These are phyloP conservation scores for Micrasema longulum DNA, from an alignment of 1,140 invertebrate species.

Conservation along the genomic window DNA sequence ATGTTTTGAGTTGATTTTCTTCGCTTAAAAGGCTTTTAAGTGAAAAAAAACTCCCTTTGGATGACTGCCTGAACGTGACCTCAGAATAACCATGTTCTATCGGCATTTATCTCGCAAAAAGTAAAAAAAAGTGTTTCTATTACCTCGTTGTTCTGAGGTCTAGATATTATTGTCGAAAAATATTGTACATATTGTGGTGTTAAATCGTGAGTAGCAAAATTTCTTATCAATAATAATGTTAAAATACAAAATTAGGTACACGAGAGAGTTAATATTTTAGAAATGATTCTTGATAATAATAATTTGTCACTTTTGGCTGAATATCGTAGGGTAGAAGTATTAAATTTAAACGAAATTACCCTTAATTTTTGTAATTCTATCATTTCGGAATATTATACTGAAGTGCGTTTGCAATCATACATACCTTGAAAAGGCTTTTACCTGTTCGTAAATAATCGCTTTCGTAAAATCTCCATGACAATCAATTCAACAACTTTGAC, in stretches of 20 bases:
- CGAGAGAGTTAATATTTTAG: slow-evolving; percentile 48
- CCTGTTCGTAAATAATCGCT: not conserved
- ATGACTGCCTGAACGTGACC: slow-evolving; percentile 15
- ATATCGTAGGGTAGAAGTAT: slow-evolving; percentile 47
- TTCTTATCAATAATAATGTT: slow-evolving; percentile 53
- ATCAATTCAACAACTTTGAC: no score
- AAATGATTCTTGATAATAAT: slow-evolving; percentile 33
- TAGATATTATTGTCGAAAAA: slow-evolving; percentile 10
- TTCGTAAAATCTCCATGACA: slow-evolving; percentile 17
- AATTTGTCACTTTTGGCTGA: slow-evolving; percentile 33
- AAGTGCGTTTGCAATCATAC: slow-evolving; percentile 33
- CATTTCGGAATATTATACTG: not conserved
- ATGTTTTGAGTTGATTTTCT: slow-evolving; percentile 7
- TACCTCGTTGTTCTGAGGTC: slow-evolving; percentile 15
- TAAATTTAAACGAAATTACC: slow-evolving; percentile 31
- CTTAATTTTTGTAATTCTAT: slow-evolving; percentile 9
- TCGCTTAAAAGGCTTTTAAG: slow-evolving; percentile 6
- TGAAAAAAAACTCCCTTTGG: slow-evolving; percentile 1
- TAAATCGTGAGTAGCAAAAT: slow-evolving; percentile 52
- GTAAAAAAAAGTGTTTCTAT: slow-evolving; percentile 1
- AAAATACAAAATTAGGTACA: slow-evolving; percentile 53
- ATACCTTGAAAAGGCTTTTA: not conserved
- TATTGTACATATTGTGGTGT: slow-evolving; percentile 47
- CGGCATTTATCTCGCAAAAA: slow-evolving; percentile 1
- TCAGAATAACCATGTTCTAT: slow-evolving; percentile 17